These are phyloP conservation scores for Listronotus bonariensis DNA, from an alignment of 1,140 invertebrate species.

Conservation along the genomic window DNA sequence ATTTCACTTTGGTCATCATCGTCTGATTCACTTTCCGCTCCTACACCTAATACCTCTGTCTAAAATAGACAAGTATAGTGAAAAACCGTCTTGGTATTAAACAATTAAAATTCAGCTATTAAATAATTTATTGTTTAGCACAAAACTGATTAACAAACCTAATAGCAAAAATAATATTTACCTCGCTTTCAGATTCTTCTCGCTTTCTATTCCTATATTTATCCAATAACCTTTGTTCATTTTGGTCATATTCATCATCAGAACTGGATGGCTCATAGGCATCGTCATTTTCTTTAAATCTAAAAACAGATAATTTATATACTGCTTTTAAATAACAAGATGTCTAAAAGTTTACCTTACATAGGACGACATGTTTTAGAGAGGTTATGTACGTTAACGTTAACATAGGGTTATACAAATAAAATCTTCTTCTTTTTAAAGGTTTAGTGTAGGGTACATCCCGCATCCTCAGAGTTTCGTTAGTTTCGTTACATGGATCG, in stretches of 20 bases:
- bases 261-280: slow-evolving; percentile 70
- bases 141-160: too few species aligned
- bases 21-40: slow-evolving; percentile 46
- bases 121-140: too few species aligned
- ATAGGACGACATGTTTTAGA: too few species aligned
- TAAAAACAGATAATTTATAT: slow-evolving; percentile 16
- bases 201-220: slow-evolving; percentile 65
- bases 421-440: background rate
- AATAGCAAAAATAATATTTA: slow-evolving; percentile 33
- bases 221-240: slow-evolving; percentile 66
- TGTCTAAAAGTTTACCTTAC: too few species aligned
- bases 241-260: slow-evolving; percentile 70
- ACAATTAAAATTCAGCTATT: too few species aligned
- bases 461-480: too few species aligned
- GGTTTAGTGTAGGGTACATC: too few species aligned
- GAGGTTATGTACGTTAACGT: too few species aligned
- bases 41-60: slow-evolving; percentile 58
- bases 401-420: too few species aligned
- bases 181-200: slow-evolving; percentile 65
- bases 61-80: slow-evolving; percentile 23
- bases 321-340: too few species aligned
- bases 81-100: background rate
- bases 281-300: slow-evolving; percentile 43
- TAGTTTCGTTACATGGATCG: too few species aligned
- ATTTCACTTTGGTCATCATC: slow-evolving; percentile 54